Evolutionary conservation across 2,113 vertebrate genomes (phyloP).

Genomic region (Ancistrus triradiatus): DNA sequence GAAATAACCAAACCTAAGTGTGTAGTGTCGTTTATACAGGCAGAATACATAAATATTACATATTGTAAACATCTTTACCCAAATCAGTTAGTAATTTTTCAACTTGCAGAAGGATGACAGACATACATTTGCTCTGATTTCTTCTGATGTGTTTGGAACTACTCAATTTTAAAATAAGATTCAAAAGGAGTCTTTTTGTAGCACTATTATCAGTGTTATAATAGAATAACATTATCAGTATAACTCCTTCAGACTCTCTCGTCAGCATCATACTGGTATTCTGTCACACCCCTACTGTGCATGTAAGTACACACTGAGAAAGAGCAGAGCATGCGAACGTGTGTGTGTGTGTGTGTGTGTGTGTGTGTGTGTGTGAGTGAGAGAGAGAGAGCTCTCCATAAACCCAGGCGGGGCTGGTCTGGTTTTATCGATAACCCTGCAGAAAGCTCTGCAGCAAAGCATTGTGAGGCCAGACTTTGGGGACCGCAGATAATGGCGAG

Average conservation of each 20-base stretch:
- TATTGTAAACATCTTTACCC: too few relatives aligned
- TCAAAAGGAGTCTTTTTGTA: too few relatives aligned
- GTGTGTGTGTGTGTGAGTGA: slow-evolving; percentile 12
- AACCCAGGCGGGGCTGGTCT: slow-evolving; percentile 25
- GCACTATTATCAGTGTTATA: too few relatives aligned
- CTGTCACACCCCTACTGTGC: not conserved
- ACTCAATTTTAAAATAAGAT: too few relatives aligned
- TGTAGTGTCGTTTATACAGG: too few relatives aligned
- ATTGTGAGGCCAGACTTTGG: slow-evolving; percentile 77
- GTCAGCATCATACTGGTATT: not conserved
- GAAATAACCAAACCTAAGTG: too few relatives aligned
- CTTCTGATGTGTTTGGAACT: too few relatives aligned
- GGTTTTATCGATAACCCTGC: slow-evolving; percentile 81
- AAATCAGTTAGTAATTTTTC: too few relatives aligned
- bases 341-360: slow-evolving; percentile 2
- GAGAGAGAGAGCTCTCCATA: slow-evolving; percentile 41
- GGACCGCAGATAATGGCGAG: slow-evolving; percentile 94
- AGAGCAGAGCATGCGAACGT: not conserved
- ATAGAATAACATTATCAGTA: too few relatives aligned
- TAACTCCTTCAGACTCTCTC: not conserved
- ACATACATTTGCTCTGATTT: too few relatives aligned
- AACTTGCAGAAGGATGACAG: too few relatives aligned
- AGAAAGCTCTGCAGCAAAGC: slow-evolving; percentile 56
- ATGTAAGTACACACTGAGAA: not conserved
- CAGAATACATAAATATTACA: too few relatives aligned